Evolutionary conservation across 2,113 vertebrate species (phyloP).

Genomic region (pig (Sus scrofa)): DNA sequence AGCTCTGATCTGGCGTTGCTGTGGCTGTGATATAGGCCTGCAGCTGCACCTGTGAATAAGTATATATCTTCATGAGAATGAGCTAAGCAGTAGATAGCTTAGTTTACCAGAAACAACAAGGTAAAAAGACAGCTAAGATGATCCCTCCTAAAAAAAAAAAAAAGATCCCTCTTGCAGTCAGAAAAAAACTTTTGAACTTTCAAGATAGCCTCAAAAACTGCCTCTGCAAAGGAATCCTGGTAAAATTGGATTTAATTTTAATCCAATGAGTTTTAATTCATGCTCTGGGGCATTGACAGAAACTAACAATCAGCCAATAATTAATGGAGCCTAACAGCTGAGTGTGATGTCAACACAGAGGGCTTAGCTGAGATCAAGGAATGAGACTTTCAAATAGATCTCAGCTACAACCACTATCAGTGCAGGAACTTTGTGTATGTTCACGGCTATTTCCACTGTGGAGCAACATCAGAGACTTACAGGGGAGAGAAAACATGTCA

Average conservation of each 20-base stretch:
- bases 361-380: neutral
- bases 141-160: neutral
- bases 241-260: neutral
- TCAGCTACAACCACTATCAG: neutral
- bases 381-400: neutral
- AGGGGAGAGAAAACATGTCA: neutral
- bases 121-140: neutral
- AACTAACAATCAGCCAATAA: neutral
- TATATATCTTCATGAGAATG: neutral
- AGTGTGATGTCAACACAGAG: neutral
- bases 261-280: neutral
- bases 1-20: too few species aligned
- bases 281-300: neutral
- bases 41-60: too few species aligned
- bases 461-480: neutral
- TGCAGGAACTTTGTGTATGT: rapidly evolving
- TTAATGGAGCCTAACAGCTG: neutral
- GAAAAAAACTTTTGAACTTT: neutral
- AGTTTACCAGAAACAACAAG: neutral
- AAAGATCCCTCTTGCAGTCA: too few species aligned
- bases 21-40: too few species aligned
- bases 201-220: neutral
- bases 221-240: neutral
- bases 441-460: neutral
- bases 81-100: neutral